Evolutionary conservation across 1,140 invertebrate genomes (phyloP).

Genomic region (Trissolcus basalis): DNA sequence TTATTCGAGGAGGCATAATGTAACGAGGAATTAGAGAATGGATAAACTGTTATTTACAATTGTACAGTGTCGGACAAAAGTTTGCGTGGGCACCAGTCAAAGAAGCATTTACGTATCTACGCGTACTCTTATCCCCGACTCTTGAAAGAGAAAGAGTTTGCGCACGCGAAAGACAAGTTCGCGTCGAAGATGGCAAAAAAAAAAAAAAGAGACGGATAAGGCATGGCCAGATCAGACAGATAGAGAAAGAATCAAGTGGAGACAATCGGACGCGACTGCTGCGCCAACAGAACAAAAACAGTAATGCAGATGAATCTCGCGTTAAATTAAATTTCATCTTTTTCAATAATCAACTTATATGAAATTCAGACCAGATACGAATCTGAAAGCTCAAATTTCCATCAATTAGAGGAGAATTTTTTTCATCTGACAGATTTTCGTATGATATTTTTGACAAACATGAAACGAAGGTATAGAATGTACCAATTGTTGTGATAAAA

Average conservation of each 20-base stretch:
- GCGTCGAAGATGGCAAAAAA: constrained; percentile 35
- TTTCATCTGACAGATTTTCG: too few species aligned
- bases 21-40: constrained; percentile 4
- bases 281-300: constrained; percentile 25
- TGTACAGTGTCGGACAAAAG: constrained; percentile 28
- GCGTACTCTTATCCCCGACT: constrained; percentile 24
- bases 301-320: constrained; percentile 25
- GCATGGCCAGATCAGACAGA: constrained; percentile 18
- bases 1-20: background rate
- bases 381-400: too few species aligned
- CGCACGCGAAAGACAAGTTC: constrained; percentile 41
- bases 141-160: constrained; percentile 33
- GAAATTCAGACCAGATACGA: too few species aligned
- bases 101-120: constrained; percentile 21
- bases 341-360: too few species aligned
- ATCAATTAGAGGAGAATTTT: too few species aligned
- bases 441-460: too few species aligned
- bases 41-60: constrained; percentile 15
- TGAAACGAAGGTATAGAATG: too few species aligned
- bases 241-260: constrained; percentile 21
- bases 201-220: constrained; percentile 24
- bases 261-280: constrained; percentile 39
- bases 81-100: constrained; percentile 39
- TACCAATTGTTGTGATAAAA: too few species aligned
- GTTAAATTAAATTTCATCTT: too few species aligned